Conservation (phyloP, 2,888 invertebrate genomes). For the Tricholauxania praeusta region DNA sequence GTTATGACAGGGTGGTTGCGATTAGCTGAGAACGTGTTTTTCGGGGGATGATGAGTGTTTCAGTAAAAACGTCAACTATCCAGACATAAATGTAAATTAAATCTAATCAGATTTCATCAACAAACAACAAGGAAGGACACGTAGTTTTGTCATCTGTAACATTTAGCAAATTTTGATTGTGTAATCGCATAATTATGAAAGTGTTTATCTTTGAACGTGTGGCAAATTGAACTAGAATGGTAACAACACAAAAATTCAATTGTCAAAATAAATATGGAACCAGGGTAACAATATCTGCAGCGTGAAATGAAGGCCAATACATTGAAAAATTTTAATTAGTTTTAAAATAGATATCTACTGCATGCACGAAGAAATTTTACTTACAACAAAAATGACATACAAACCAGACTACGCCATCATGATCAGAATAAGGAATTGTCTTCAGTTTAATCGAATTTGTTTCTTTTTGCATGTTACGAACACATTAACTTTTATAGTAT, state of each 20-base stretch:
- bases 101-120: slow-evolving; percentile 33
- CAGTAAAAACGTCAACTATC: too few species aligned
- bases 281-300: not conserved
- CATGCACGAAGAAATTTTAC: too few species aligned
- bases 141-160: not conserved
- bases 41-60: not conserved
- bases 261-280: slow-evolving; percentile 5
- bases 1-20: slow-evolving; percentile 43
- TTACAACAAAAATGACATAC: too few species aligned
- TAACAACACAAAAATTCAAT: slow-evolving; percentile 25
- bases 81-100: slow-evolving; percentile 13
- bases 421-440: too few species aligned
- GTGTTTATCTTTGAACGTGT: slow-evolving; percentile 45
- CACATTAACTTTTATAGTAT: too few species aligned
- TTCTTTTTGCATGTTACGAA: too few species aligned
- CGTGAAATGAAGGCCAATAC: too few species aligned
- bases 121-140: not conserved
- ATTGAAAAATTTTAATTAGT: too few species aligned
- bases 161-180: slow-evolving; percentile 24
- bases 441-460: too few species aligned
- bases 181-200: slow-evolving; percentile 53
- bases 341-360: too few species aligned
- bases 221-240: slow-evolving; percentile 29
- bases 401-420: too few species aligned
- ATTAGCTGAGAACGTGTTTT: not conserved